These are phyloP conservation scores for Heliocidaris erythrogramma DNA, from an alignment of 35 echinoderm and acorn worm genomes.

Conservation along the genomic window DNA sequence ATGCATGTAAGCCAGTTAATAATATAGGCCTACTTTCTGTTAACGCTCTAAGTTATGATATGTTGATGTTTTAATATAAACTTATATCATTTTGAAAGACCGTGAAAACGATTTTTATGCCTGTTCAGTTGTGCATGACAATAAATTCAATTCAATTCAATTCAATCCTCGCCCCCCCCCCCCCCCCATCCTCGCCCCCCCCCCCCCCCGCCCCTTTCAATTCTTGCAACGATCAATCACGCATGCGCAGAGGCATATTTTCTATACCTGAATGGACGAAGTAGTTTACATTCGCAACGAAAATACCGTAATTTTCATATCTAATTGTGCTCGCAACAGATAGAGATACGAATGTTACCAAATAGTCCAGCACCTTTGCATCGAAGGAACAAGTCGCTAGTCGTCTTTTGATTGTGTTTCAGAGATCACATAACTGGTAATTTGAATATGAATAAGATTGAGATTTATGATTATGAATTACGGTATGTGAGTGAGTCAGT, in stretches of 20 bases:
- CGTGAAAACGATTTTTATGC: too few species aligned
- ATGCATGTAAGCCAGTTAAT: too few species aligned
- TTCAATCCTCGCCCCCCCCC: too few species aligned
- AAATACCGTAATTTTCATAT: background rate
- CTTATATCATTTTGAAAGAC: too few species aligned
- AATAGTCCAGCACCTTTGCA: background rate
- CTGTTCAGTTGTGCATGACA: too few species aligned
- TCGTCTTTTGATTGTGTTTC: background rate
- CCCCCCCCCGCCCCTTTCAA: too few species aligned
- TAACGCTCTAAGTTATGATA: too few species aligned
- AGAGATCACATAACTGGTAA: background rate
- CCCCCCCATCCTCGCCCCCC: too few species aligned
- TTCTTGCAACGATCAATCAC: background rate
- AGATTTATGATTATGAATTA: too few species aligned
- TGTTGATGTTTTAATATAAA: too few species aligned
- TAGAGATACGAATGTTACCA: background rate
- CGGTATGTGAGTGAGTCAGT: background rate
- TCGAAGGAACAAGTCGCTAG: background rate
- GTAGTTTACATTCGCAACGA: constrained; percentile 10
- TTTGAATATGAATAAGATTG: background rate
- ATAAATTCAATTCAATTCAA: too few species aligned
- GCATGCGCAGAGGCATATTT: background rate
- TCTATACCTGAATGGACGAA: background rate
- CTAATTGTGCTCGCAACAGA: background rate
- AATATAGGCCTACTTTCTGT: too few species aligned